Evolutionary conservation across 2,888 invertebrate genomes (phyloP).

Genomic region (Orthosia incerta): DNA sequence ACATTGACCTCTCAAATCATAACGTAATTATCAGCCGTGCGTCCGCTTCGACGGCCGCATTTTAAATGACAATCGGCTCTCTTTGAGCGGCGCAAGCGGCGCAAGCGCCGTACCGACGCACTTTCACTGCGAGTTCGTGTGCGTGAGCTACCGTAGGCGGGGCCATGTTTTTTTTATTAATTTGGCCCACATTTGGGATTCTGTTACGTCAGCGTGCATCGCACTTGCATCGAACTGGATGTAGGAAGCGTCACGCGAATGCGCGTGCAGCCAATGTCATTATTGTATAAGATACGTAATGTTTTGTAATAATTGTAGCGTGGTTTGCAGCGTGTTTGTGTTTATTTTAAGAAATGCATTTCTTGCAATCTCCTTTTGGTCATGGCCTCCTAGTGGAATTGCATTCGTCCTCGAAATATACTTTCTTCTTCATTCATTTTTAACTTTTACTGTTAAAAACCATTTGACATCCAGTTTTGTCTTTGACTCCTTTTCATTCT

Average conservation of each 20-base stretch:
- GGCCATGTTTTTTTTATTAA: conserved; percentile 82
- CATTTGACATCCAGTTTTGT: no score
- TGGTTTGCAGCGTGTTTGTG: conserved; percentile 25
- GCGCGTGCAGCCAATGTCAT: conserved; percentile 76
- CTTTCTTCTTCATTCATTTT: conserved; percentile 8
- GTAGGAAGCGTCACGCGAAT: conserved; percentile 75
- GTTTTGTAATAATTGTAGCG: conserved; percentile 42
- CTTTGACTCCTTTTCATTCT: background rate
- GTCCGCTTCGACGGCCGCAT: conserved; percentile 66
- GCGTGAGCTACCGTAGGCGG: conserved; percentile 73
- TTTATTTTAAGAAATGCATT: conserved; percentile 37
- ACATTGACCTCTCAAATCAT: conserved; percentile 67
- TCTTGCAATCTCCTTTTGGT: conserved; percentile 18
- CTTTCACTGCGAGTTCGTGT: conserved; percentile 83
- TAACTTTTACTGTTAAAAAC: background rate
- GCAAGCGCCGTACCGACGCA: conserved; percentile 71
- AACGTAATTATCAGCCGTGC: conserved; percentile 67
- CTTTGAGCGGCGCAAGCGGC: conserved; percentile 64
- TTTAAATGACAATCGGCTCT: conserved; percentile 72
- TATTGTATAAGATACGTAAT: conserved; percentile 66
- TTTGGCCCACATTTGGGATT: conserved; percentile 86
- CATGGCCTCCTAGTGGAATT: conserved; percentile 27
- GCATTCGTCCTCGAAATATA: conserved; percentile 9
- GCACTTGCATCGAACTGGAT: conserved; percentile 76
- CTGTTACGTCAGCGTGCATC: conserved; percentile 82